These are phyloP conservation scores for Uria aalge DNA, from an alignment of 2,113 vertebrate genomes.

Conservation along the genomic window DNA sequence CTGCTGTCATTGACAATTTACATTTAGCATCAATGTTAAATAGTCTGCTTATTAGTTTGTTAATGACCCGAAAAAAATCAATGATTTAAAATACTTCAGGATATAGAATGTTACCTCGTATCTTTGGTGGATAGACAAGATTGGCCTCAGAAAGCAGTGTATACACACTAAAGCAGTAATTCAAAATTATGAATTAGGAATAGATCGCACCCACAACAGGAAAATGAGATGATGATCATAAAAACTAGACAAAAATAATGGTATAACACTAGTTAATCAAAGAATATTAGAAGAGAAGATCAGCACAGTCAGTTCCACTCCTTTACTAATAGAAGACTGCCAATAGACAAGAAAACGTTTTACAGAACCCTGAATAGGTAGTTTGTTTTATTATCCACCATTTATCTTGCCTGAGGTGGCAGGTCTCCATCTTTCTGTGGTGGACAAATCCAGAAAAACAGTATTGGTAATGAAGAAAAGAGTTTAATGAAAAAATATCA, in stretches of 20 bases:
- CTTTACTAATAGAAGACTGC: neutral
- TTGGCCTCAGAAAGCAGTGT: neutral
- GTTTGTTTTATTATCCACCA: neutral
- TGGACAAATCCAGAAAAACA: neutral
- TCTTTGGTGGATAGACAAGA: neutral
- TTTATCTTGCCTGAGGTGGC: neutral
- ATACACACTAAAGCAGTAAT: neutral
- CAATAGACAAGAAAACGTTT: neutral
- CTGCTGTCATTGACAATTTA: conserved; percentile 51
- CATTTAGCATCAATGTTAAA: conserved; percentile 55
- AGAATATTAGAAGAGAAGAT: neutral
- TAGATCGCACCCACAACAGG: neutral
- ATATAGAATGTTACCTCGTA: neutral
- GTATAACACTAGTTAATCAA: neutral
- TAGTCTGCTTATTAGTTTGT: conserved; percentile 29
- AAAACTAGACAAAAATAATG: neutral
- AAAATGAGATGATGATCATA: neutral
- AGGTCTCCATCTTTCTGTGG: neutral
- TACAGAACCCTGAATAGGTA: neutral
- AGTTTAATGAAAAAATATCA: neutral
- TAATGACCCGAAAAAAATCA: conserved; percentile 29
- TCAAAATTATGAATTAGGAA: neutral
- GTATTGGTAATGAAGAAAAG: neutral
- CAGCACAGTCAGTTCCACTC: neutral
- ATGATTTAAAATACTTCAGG: conserved; percentile 36